Base-by-base conservation (phyloP, 1,140 invertebrate genomes). In the Kradibia gibbosae region DNA sequence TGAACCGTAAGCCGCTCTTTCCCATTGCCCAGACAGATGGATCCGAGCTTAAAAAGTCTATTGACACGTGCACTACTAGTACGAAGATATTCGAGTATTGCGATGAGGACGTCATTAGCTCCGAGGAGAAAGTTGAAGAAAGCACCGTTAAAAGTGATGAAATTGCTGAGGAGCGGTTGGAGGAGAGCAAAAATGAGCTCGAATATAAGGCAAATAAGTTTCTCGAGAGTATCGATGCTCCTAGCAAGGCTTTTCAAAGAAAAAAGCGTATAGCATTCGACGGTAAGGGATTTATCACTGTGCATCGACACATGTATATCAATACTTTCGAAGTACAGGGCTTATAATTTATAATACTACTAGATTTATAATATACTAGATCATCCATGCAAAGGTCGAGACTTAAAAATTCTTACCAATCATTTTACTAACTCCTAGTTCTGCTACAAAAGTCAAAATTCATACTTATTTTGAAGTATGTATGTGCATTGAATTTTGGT, bases 241-340 rank as follows among this genome's bases (percentile, higher is more conserved):
- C 89, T 0, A 78, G 78, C 20, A 91, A 91, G 71, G 88, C 85
- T 17, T 91, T 90, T 74, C 89, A 90, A 83, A 79, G 91, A 71
- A 90, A 91, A 83, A 89, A 88, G 78, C 84, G 90, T 28, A 91
- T 91, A 62, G 90, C 90, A 28, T 91, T 91, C 85, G 90, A 91
- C 78, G 90, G 89, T 90, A 83, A 83, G 39, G 36, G 4, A 36
- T 11, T 36, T 3, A 39, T 3, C n/a, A 60, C n/a, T 1, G 25
- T 28, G 2, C 2, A 60, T n/a, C 4, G 55, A 10, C 25, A 28
- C 25, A n/a, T n/a, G n/a, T n/a, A n/a, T n/a, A n/a, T n/a, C n/a
- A n/a, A n/a, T n/a, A n/a, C n/a, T n/a, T n/a, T n/a, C n/a, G n/a
- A n/a, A n/a, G n/a, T n/a, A n/a, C n/a, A n/a, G n/a, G n/a, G n/a